phyloP scores from a whole-genome alignment of 2,113 vertebrate species.

The Corvus cornix region DNA sequence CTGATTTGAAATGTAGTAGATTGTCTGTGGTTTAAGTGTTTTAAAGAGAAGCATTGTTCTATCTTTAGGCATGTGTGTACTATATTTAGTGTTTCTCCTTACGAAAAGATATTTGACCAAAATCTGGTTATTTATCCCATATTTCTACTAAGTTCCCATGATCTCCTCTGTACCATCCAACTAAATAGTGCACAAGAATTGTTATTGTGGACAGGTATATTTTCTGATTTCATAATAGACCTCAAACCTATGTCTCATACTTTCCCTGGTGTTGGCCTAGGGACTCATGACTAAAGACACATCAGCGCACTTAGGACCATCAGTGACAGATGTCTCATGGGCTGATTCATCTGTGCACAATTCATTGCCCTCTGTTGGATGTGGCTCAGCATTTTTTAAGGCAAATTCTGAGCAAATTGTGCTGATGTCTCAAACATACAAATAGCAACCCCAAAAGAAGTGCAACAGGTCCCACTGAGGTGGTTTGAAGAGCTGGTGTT shows the following conservation, averaged over 20 bases:
- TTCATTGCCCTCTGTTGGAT: background rate
- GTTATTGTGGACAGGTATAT: background rate
- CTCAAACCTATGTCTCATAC: background rate
- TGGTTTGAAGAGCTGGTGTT: background rate
- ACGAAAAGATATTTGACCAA: background rate
- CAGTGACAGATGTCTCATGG: background rate
- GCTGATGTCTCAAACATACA: rapidly evolving
- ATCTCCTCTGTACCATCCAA: background rate
- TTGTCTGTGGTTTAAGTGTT: background rate
- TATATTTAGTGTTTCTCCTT: background rate
- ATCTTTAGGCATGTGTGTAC: background rate
- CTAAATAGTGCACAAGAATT: background rate
- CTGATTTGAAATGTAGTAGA: background rate
- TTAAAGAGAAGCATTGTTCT: background rate
- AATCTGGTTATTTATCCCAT: background rate
- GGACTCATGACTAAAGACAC: background rate
- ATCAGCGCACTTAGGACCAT: background rate
- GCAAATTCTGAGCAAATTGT: background rate
- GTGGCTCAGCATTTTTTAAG: background rate
- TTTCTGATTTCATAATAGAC: background rate
- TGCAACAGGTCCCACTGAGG: background rate
- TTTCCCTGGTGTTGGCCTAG: background rate
- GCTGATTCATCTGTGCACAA: background rate
- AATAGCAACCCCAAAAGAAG: background rate
- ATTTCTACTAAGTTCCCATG: background rate